These are phyloP conservation scores for Coelopa frigida DNA, from an alignment of 1,140 invertebrate species.

Conservation along the genomic window DNA sequence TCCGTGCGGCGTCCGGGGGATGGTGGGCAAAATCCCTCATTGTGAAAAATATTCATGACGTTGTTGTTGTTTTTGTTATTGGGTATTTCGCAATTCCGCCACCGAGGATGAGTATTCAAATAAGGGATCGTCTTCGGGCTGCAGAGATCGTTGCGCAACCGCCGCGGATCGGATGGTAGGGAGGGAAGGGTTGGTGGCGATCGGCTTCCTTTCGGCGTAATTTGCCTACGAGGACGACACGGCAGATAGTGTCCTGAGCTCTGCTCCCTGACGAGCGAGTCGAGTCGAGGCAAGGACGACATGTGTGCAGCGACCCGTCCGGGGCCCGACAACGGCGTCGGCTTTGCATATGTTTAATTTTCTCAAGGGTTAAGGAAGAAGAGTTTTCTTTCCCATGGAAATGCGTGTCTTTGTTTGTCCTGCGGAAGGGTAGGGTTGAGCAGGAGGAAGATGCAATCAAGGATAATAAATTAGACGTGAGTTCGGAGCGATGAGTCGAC, in stretches of 20 bases:
- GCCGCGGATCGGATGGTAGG: too few relatives aligned
- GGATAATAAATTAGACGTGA: conserved; percentile 15
- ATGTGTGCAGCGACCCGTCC: background rate
- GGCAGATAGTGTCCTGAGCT: conserved; percentile 4
- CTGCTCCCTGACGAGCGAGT: background rate
- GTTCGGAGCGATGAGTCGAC: too few relatives aligned
- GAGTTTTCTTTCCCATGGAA: conserved; percentile 15
- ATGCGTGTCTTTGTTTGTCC: background rate
- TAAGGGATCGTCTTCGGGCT: conserved; percentile 12
- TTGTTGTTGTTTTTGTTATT: too few relatives aligned
- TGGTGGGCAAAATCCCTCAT: background rate
- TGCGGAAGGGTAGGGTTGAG: background rate
- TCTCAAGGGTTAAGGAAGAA: conserved; percentile 12
- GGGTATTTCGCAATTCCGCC: conserved; percentile 7
- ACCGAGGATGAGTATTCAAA: conserved; percentile 16
- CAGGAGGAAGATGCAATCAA: conserved; percentile 15
- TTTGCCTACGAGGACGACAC: conserved; percentile 1
- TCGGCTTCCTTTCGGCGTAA: background rate
- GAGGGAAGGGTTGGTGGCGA: conserved; percentile 10
- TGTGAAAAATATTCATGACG: conserved; percentile 9
- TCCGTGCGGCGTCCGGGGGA: too few relatives aligned
- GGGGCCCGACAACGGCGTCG: background rate
- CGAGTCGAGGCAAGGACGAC: background rate
- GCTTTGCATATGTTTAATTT: conserved; percentile 15
- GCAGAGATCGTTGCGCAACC: conserved; percentile 1